phyloP scores from a whole-genome alignment of 30 jellyfish, hydroid and myxozoan species.

The Hydractinia symbiolongicarpus region DNA sequence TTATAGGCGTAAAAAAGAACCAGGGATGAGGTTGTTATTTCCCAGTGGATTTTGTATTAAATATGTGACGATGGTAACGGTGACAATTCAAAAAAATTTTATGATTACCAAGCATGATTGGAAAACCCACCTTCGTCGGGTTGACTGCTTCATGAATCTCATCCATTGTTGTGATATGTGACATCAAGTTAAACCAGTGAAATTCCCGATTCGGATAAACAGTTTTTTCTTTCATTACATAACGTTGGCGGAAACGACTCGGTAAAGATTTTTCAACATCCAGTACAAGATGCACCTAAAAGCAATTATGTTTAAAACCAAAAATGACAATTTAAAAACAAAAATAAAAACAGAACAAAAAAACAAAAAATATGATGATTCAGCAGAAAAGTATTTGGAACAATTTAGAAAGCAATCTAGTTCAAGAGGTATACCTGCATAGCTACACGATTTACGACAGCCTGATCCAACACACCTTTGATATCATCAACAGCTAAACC shows the following conservation, averaged over 20 bases:
- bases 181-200: slow-evolving; percentile 4
- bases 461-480: slow-evolving; percentile 53
- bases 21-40: too few species aligned
- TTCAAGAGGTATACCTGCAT: slow-evolving; percentile 9
- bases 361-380: background rate
- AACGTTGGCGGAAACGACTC: slow-evolving; percentile 22
- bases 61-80: too few species aligned
- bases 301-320: background rate
- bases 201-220: slow-evolving; percentile 23
- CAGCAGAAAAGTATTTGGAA: background rate
- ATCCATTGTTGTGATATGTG: slow-evolving; percentile 24
- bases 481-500: slow-evolving; percentile 81
- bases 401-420: background rate
- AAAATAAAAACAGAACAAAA: background rate
- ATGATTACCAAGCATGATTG: too few species aligned
- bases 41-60: too few species aligned
- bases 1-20: too few species aligned
- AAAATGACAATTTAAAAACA: too few species aligned
- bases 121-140: slow-evolving; percentile 2
- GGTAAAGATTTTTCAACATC: slow-evolving; percentile 57
- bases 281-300: slow-evolving; percentile 50
- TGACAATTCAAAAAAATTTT: too few species aligned
- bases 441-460: slow-evolving; percentile 31
- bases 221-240: slow-evolving; percentile 8
- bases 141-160: slow-evolving; percentile 21